Percentiles rank a stretch among this genome's conserved stretches.
Conservation (phyloP, 2,888 invertebrate genomes). For the Argynnis bischoffii region DNA sequence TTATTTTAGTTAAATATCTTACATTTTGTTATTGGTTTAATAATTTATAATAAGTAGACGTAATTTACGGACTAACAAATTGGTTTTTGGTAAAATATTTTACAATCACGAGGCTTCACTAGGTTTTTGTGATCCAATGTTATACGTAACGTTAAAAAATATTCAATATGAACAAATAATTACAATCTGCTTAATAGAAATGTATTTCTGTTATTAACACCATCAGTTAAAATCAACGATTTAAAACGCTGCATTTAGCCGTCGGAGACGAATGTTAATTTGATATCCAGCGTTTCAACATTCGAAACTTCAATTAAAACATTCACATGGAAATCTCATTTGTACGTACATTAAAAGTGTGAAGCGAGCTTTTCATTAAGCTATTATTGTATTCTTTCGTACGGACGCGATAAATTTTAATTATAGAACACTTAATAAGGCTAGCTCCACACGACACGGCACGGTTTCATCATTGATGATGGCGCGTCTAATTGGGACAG, state of each 20-base stretch:
- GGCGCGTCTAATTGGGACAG: constrained; percentile 79
- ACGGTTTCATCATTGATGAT: constrained; percentile 77
- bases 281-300: constrained; percentile 25
- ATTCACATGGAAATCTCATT: constrained; percentile 35
- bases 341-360: constrained; percentile 33
- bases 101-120: neutral
- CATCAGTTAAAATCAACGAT: constrained; percentile 21
- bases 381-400: constrained; percentile 49
- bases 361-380: constrained; percentile 44
- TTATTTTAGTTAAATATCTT: neutral
- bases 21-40: neutral
- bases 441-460: constrained; percentile 71
- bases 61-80: neutral
- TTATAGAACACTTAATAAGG: constrained; percentile 80
- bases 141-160: neutral
- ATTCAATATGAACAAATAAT: neutral
- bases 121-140: neutral
- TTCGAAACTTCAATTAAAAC: constrained; percentile 29
- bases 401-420: constrained; percentile 70
- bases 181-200: constrained; percentile 14
- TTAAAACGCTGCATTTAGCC: constrained; percentile 20
- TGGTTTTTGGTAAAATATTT: neutral
- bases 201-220: constrained; percentile 11
- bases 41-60: no score
- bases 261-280: constrained; percentile 28